Evolutionary conservation across 1,140 invertebrate species (phyloP).

Genomic region (Dysdera silvatica): DNA sequence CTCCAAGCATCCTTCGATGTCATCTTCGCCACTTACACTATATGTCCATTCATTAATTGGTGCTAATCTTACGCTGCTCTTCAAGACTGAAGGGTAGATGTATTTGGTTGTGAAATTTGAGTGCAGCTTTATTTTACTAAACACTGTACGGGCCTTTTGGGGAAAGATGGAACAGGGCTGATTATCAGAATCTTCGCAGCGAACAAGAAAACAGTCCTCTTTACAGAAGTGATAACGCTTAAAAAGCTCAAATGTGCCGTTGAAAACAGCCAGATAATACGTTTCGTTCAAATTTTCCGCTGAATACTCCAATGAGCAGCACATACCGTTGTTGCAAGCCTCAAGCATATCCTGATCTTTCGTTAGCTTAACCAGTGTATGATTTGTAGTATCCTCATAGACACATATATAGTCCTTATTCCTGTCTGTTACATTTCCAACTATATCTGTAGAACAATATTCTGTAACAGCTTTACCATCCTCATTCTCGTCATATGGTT

Average conservation of each 20-base stretch:
- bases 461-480: background rate
- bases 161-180: background rate
- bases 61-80: background rate
- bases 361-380: background rate
- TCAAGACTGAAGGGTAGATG: conserved; percentile 3
- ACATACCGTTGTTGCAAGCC: conserved; percentile 10
- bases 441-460: background rate
- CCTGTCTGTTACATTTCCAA: background rate
- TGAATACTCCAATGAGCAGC: conserved; percentile 5
- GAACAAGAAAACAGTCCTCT: conserved; percentile 14
- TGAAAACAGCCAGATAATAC: background rate
- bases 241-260: background rate
- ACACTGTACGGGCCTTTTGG: background rate
- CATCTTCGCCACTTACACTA: background rate
- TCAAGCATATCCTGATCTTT: background rate
- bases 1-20: background rate
- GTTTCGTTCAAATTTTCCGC: background rate
- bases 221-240: conserved; percentile 6
- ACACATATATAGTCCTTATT: background rate
- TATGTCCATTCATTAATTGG: background rate
- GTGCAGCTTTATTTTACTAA: background rate
- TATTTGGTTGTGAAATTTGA: conserved; percentile 3
- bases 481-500: background rate
- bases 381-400: background rate
- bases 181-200: background rate